Evolutionary conservation across 2,888 invertebrate species (phyloP).

Genomic region (Sphaeridia pumilis): DNA sequence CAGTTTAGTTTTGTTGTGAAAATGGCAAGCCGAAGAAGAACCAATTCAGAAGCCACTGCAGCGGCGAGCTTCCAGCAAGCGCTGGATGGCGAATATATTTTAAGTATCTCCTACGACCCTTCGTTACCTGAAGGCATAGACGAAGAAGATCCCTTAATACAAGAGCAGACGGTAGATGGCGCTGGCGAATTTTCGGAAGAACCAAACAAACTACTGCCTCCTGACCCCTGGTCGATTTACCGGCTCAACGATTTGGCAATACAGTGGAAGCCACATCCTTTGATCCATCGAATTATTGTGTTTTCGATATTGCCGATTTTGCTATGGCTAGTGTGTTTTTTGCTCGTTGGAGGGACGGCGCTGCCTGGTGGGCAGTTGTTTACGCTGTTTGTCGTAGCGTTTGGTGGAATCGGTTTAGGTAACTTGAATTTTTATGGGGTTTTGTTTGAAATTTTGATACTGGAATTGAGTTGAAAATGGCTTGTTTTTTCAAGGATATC

Average conservation of each 20-base stretch:
- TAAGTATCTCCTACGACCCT: not conserved
- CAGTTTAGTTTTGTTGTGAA: no score
- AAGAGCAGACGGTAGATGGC: not conserved
- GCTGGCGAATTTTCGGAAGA: conserved; percentile 1
- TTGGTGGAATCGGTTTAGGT: conserved; percentile 16
- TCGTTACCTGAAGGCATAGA: no score
- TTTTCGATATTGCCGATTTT: conserved; percentile 13
- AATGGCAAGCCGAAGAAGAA: no score
- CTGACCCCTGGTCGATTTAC: conserved; percentile 7
- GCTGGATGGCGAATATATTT: conserved; percentile 3
- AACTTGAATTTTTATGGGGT: not conserved
- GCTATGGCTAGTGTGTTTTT: conserved; percentile 16
- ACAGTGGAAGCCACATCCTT: conserved; percentile 9
- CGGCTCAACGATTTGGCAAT: conserved; percentile 7
- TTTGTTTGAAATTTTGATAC: not conserved
- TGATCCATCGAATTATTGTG: conserved; percentile 9
- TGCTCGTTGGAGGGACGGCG: conserved; percentile 17
- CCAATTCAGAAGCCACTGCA: not conserved
- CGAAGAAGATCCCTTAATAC: no score
- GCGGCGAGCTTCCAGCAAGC: not conserved
- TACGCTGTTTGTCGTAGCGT: conserved; percentile 10
- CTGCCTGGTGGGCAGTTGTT: conserved; percentile 20
- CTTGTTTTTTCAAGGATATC: conserved; percentile 48
- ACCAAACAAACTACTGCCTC: not conserved
- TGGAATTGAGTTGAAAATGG: not conserved